Conservation (phyloP, 2,113 vertebrate species). For the mouse (Mus musculus) region GRCm39 chr5:41951001-41951500, state of each 20-base stretch:
- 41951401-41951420: background rate
- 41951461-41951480: background rate
- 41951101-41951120: background rate
- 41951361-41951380: background rate
- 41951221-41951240: background rate
- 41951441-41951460: background rate
- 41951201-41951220: background rate
- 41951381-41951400: background rate
- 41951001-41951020: rapidly evolving
- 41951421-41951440: background rate
- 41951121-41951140: background rate
- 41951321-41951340: background rate
- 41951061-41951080: background rate
- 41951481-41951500: background rate
- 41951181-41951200: background rate
- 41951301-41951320: background rate
- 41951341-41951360: background rate
- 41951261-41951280: rapidly evolving
- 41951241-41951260: background rate
- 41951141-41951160: background rate
- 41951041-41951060: background rate
- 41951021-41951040: background rate
- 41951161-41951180: background rate
- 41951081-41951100: background rate
- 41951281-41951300: rapidly evolving